Base-by-base conservation (phyloP, 2,888 invertebrate genomes). In the Ichneumoninae sp. region DNA sequence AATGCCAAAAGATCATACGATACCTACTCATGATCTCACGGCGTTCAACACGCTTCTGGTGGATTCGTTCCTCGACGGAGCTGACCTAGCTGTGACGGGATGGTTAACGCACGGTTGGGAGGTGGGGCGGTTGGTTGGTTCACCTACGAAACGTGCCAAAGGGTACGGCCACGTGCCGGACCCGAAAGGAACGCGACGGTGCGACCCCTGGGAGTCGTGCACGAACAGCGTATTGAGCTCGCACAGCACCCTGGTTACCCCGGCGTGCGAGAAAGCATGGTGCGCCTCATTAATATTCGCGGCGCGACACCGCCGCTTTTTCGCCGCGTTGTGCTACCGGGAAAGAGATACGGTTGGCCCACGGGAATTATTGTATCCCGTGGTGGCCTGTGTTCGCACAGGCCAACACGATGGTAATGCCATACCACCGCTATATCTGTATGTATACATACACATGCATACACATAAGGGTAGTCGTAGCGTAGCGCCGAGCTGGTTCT, bases 251-350 rank as follows among this genome's bases (percentile, higher is more conserved):
- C 77, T 66, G 65, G 63, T n/a, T 63, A 8, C 44, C 50, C 44
- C 57, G 47, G 60, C 70, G 30, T 71, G 83, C 83, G 52, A 47
- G 44, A 71, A 85, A 78, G 76, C 80, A 30, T 78, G 73, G 85
- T 86, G 80, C 85, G 86, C 80, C 89, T 91, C 91, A 91, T 92
- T 92, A 92, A 92, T 92, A 92, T 92, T 92, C 92, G 91, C 90
- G 85, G 88, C 86, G 89, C 89, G 90, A 90, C 89, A 88, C 88
- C 87, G 89, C 87, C 91, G 90, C 91, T 92, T 92, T 92, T 92
- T 92, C 92, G 91, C 89, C 87, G 89, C 88, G 89, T 90, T 90
- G 89, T 90, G 90, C 89, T 89, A 89, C 89, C 87, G 87, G 83
- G 90, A 91, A 92, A 92, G 91, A 92, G 92, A 92, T 92, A 91